Evolutionary conservation across 2,888 invertebrate genomes (phyloP), one percentile per base, ranked within the genome.

Genomic region (Hydroisotoma schaefferi): DNA sequence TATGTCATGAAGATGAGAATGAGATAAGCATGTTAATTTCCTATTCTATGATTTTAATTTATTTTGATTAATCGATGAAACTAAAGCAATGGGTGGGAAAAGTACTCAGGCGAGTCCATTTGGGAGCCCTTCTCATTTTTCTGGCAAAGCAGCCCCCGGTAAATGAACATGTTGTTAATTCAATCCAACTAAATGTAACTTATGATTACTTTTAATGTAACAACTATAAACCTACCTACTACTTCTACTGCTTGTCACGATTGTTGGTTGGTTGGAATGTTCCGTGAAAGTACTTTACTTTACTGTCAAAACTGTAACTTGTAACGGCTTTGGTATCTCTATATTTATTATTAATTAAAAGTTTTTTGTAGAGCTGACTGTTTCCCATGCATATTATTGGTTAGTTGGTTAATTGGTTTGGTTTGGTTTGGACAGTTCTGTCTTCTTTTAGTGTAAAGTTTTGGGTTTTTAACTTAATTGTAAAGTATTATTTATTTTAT

Each of bases 91-190:
- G 25, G 46, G 46, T 46, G 57, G 61, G 61, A 66, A 66, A 66
- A 73, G 69, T 63, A 69, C 71, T 18, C 69, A 68, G 62, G 70
- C 80, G 78, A 83, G 83, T 78, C 84, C 84, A 75, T 83, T 83
- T 78, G 81, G 83, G 79, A 84, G 84, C 78, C 84, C 85, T 76
- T 81, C 81, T 44, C 68, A 65, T 59, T 28, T 28, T 57, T 63
- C 63, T 57, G 65, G 63, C 63, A 68, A 61, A 57, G 60, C 60
- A 55, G 63, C 56, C 59, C 63, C 63, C 53, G 63, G 67, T 67
- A 63, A 63, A 58, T 40, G 26, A 46, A 12, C n/a, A n/a, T n/a
- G n/a, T n/a, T n/a, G n/a, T n/a, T n/a, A n/a, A n/a, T n/a, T n/a
- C n/a, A n/a, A n/a, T n/a, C n/a, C n/a, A n/a, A n/a, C n/a, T n/a